Evolutionary conservation across 2,797 vertebrate genomes (phyloP).

Genomic region (Phalanger gymnotis): DNA sequence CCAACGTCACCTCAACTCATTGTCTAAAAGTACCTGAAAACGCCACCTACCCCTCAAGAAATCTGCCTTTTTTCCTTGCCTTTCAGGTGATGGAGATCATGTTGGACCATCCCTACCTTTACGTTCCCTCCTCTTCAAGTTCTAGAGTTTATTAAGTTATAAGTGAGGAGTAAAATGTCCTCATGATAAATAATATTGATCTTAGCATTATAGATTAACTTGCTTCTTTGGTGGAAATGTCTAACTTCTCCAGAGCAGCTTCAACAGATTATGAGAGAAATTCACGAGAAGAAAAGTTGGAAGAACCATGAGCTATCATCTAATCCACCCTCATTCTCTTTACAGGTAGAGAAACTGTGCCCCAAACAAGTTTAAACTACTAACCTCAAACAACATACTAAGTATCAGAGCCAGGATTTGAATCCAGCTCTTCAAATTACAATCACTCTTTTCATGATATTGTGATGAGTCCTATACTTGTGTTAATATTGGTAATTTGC

Average conservation of each 20-base stretch:
- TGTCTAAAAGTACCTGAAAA: not conserved
- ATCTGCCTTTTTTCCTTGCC: not conserved
- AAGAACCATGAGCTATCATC: not conserved
- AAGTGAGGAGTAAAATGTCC: not conserved
- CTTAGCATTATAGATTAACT: not conserved
- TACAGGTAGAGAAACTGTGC: not conserved
- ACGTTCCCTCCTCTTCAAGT: not conserved
- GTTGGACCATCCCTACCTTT: no score
- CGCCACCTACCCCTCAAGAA: not conserved
- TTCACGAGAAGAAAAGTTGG: not conserved
- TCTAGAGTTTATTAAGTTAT: not conserved
- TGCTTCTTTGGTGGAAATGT: not conserved
- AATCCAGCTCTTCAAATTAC: not conserved
- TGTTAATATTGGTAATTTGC: not conserved
- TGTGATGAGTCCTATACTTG: not conserved
- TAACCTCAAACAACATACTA: not conserved
- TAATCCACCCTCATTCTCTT: not conserved
- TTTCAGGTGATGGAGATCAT: not conserved
- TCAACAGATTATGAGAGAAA: not conserved
- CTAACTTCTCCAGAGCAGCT: not conserved
- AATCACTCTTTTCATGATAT: not conserved
- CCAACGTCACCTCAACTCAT: not conserved
- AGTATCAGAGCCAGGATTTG: not conserved
- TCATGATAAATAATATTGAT: not conserved
- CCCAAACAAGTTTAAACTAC: not conserved